Conservation (phyloP, 2,113 vertebrate genomes). For the Paradoxurus hermaphroditus region DNA sequence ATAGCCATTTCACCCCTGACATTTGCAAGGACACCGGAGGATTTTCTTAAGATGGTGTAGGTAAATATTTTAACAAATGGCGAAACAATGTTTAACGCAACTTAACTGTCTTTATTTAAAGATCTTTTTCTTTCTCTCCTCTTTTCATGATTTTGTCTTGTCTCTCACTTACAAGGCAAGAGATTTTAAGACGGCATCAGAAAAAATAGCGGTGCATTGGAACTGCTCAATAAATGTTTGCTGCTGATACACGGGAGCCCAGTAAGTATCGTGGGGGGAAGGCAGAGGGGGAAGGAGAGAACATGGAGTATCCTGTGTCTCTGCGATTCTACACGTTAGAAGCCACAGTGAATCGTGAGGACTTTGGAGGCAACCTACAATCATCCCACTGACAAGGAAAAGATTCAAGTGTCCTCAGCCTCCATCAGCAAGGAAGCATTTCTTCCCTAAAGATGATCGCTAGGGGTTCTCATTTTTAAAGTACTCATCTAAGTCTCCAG, state of each 20-base stretch:
- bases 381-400: neutral
- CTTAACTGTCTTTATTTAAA: conserved; percentile 6
- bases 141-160: neutral
- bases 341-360: neutral
- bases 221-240: conserved; percentile 12
- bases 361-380: neutral
- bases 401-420: neutral
- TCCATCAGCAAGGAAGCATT: neutral
- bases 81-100: conserved; percentile 28
- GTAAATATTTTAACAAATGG: neutral
- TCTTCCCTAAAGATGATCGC: neutral
- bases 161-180: neutral
- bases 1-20: neutral
- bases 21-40: neutral
- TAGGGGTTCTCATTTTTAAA: neutral
- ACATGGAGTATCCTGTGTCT: neutral
- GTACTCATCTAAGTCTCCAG: neutral
- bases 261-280: neutral
- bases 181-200: neutral
- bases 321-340: neutral
- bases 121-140: neutral
- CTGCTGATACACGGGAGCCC: neutral
- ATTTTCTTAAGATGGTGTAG: neutral
- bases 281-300: neutral
- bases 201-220: neutral